A percentile compares a stretch with the other conserved stretches of the same genome.
Evolutionary conservation across 1,140 invertebrate species (phyloP).

Genomic region (Lysiphlebus fabarum): DNA sequence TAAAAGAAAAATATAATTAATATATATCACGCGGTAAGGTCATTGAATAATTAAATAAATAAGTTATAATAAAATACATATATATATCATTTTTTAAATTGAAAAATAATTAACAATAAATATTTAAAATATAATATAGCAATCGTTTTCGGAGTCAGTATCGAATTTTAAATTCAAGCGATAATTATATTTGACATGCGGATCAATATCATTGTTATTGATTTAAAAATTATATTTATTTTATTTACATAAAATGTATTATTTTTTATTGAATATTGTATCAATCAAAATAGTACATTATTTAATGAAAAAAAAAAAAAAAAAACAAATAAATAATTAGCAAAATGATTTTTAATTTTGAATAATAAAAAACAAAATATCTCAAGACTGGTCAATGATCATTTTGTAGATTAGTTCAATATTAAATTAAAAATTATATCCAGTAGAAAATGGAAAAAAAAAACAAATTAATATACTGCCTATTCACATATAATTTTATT

Average conservation of each 20-base stretch:
- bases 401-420: slow-evolving; percentile 16
- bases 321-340: neutral
- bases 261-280: neutral
- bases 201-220: slow-evolving; percentile 2
- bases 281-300: too few species aligned
- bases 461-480: neutral
- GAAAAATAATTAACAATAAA: slow-evolving; percentile 8
- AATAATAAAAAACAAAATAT: slow-evolving; percentile 19
- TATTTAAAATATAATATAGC: slow-evolving; percentile 1
- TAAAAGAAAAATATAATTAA: slow-evolving; percentile 5
- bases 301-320: neutral
- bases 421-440: neutral
- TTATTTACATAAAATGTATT: slow-evolving; percentile 2
- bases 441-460: neutral
- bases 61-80: too few species aligned
- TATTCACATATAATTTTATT: neutral
- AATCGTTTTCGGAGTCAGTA: slow-evolving; percentile 30
- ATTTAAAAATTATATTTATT: neutral
- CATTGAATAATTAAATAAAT: slow-evolving; percentile 11
- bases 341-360: neutral
- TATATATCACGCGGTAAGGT: slow-evolving; percentile 9
- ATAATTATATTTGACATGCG: slow-evolving; percentile 15
- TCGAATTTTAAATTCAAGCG: slow-evolving; percentile 23
- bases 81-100: neutral
- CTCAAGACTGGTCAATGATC: slow-evolving; percentile 28